phyloP scores from a whole-genome alignment of 37 sponge, comb jelly and placozoan species.

The Spongia lamella region DNA sequence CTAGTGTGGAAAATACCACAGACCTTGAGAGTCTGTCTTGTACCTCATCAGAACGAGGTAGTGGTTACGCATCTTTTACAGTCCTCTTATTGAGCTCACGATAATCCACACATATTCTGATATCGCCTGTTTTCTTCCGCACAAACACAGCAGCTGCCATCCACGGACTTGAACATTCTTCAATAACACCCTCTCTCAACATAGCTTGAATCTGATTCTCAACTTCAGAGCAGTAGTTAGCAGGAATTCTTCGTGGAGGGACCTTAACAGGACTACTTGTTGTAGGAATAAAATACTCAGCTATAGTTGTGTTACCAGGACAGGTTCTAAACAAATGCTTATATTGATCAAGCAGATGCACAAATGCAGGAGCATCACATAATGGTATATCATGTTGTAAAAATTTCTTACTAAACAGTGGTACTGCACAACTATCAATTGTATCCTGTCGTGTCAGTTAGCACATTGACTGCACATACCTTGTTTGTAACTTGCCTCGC shows the following conservation, averaged over 20 bases:
- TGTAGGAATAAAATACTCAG: neutral
- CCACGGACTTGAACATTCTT: no score
- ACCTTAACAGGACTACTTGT: no score
- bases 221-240: conserved; percentile 13
- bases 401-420: no score
- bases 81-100: conserved; percentile 1
- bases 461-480: no score
- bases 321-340: neutral
- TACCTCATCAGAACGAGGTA: conserved; percentile 15
- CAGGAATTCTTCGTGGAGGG: conserved; percentile 15
- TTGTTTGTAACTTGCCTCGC: no score
- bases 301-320: neutral
- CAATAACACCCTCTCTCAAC: conserved; percentile 1
- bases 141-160: no score
- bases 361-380: neutral
- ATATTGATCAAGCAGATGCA: no score
- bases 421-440: no score
- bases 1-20: neutral
- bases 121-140: neutral
- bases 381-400: neutral
- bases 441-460: no score
- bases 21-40: neutral
- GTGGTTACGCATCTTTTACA: conserved; percentile 14
- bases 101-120: conserved; percentile 9
- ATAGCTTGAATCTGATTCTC: conserved; percentile 10